Percentiles rank a stretch among this genome's conserved stretches.
phyloP scores from a whole-genome alignment of 2,113 vertebrate genomes.

The Andinoacara biseriatus region DNA sequence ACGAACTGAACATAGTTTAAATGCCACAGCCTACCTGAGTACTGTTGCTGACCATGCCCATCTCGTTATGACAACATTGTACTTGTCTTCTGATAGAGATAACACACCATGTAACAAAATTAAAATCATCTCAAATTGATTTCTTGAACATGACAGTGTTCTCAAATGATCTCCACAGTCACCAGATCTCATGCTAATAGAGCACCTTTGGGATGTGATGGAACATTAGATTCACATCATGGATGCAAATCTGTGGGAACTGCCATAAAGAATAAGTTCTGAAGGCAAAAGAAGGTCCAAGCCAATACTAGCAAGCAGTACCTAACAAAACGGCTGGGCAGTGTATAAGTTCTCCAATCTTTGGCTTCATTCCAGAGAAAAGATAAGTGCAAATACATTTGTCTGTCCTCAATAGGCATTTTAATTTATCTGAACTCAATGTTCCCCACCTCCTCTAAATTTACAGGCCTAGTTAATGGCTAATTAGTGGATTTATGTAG shows the following conservation, averaged over 20 bases:
- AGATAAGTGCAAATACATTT: neutral
- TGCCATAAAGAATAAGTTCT: fast-evolving
- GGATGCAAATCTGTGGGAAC: neutral
- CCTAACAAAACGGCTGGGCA: neutral
- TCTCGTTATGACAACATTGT: neutral
- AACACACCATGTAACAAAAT: fast-evolving
- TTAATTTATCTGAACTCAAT: neutral
- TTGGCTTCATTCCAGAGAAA: neutral
- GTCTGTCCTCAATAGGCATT: neutral
- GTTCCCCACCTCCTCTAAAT: neutral
- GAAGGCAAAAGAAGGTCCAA: neutral
- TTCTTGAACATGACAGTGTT: neutral
- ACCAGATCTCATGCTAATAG: neutral
- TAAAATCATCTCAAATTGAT: neutral
- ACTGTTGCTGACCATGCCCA: neutral
- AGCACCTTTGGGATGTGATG: fast-evolving
- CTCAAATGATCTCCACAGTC: neutral
- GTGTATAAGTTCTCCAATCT: neutral
- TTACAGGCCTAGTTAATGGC: neutral
- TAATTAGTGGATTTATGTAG: neutral
- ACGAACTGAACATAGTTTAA: neutral
- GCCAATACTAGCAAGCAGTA: neutral
- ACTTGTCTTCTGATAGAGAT: neutral
- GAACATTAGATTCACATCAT: neutral
- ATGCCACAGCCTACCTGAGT: neutral